Base-by-base conservation (phyloP, 2,888 invertebrate genomes). In the Smittia aterrima region DNA sequence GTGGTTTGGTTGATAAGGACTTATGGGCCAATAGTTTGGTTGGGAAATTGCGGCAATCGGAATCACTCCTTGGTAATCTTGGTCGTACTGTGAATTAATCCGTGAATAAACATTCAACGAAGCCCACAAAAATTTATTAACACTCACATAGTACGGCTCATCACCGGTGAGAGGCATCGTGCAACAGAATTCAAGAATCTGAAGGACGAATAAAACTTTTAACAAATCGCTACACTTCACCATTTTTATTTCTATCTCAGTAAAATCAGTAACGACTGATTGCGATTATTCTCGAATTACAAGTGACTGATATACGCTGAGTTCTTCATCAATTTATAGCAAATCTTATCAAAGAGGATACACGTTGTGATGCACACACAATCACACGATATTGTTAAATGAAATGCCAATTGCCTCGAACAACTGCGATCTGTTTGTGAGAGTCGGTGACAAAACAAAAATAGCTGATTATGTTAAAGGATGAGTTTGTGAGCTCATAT, bases 91-190 rank as follows among this genome's bases (percentile, higher is more conserved):
- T 11, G 20, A 66, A 18, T 18, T 9, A 38, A 38, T 38, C 32
- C 32, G 27, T 62, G 22, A 24, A 11, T n/a, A n/a, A n/a, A n/a
- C n/a, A n/a, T n/a, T n/a, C n/a, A n/a, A n/a, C n/a, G n/a, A n/a
- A n/a, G n/a, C n/a, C 16, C 27, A 27, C 25, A 25, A 24, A 25
- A 25, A 11, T 62, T n/a, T 62, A 13, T 0, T 20, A 13, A 32
- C 66, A 66, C 66, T 66, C 40, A 66, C 66, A 58, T 58, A 53
- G 47, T 32, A 71, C n/a, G n/a, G 6, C 7, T 27, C 70, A 18
- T 71, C 70, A 54, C 18, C n/a, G n/a, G n/a, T 32, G 6, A 54
- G 2, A n/a, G 54, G 70, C 18, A 54, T n/a, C 11, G 70, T 11
- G 7, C 53, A 7, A n/a, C 22, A 68, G n/a, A 47, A 41, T 22